A percentile compares a stretch with the other conserved stretches of the same genome.
phyloP scores from a whole-genome alignment of 2,888 invertebrate genomes.

The Stomorhina lunata region DNA sequence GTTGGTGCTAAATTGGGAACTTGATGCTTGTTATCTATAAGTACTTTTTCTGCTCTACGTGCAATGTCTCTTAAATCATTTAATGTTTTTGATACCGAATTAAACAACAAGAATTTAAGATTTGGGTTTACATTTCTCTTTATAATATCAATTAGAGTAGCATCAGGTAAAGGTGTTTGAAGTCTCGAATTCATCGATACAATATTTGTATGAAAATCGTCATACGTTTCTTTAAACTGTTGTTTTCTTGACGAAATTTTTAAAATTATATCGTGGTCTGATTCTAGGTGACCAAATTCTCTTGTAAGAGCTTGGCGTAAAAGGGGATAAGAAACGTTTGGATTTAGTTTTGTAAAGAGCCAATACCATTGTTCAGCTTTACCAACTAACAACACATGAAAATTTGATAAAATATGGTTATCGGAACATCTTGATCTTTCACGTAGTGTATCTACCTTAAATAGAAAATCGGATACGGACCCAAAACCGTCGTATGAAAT shows the following conservation, averaged over 20 bases:
- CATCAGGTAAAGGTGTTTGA: neutral
- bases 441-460: slow-evolving; percentile 2
- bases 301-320: neutral
- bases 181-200: neutral
- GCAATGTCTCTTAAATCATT: slow-evolving; percentile 6
- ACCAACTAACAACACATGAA: slow-evolving; percentile 18
- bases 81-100: neutral
- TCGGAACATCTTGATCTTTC: neutral
- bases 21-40: neutral
- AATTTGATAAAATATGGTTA: slow-evolving; percentile 15
- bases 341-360: slow-evolving; percentile 19
- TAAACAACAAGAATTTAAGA: slow-evolving; percentile 10
- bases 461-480: slow-evolving; percentile 30
- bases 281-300: slow-evolving; percentile 7
- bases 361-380: slow-evolving; percentile 42
- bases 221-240: neutral
- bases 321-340: neutral
- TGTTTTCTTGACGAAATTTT: slow-evolving; percentile 10
- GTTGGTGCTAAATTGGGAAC: neutral
- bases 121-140: neutral
- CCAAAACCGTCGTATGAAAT: neutral
- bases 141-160: neutral
- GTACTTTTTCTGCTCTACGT: neutral
- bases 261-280: slow-evolving; percentile 18
- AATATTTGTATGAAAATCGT: no score